Percentiles rank a stretch among this genome's conserved stretches.
These are phyloP conservation scores for Lissonota sp. DNA, from an alignment of 2,888 invertebrate genomes.

Conservation along the genomic window DNA sequence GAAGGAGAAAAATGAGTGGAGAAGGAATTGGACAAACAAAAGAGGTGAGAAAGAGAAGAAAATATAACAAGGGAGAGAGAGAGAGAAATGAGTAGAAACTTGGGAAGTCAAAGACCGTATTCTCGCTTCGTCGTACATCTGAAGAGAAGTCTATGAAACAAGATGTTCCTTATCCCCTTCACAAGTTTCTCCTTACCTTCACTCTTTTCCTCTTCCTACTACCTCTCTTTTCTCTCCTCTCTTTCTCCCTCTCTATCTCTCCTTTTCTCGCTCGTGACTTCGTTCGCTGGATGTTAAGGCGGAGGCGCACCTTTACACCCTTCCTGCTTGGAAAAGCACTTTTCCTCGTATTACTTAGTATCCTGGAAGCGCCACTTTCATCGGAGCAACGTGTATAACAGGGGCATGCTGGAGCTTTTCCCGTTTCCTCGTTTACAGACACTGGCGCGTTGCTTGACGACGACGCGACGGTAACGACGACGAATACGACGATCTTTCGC, in stretches of 20 bases:
- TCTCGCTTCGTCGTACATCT: slow-evolving; percentile 44
- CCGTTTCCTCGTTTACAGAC: slow-evolving; percentile 26
- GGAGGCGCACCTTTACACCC: slow-evolving; percentile 60
- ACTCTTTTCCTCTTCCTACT: slow-evolving; percentile 44
- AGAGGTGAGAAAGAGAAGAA: slow-evolving; percentile 10
- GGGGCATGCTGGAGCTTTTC: slow-evolving; percentile 55
- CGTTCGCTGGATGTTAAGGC: slow-evolving; percentile 21
- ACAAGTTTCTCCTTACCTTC: slow-evolving; percentile 21
- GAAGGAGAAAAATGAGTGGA: slow-evolving; percentile 39
- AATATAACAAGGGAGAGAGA: no score
- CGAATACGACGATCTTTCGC: slow-evolving; percentile 31
- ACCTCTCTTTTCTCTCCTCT: slow-evolving; percentile 47
- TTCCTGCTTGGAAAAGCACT: slow-evolving; percentile 76
- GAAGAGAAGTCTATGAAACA: slow-evolving; percentile 55
- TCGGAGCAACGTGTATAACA: slow-evolving; percentile 54
- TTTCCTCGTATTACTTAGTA: slow-evolving; percentile 83
- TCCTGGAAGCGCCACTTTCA: slow-evolving; percentile 65
- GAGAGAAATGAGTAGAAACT: slow-evolving; percentile 33
- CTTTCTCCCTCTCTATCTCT: slow-evolving; percentile 43
- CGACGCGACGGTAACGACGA: slow-evolving; percentile 24
- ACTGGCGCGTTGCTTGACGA: slow-evolving; percentile 15
- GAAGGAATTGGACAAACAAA: not conserved
- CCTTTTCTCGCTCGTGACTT: slow-evolving; percentile 54
- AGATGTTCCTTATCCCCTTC: slow-evolving; percentile 51
- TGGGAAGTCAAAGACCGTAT: slow-evolving; percentile 52